Percentiles rank a stretch among this genome's conserved stretches.
These are phyloP conservation scores for Vulpes lagopus DNA, from an alignment of 2,113 vertebrate species.

Conservation along the genomic window DNA sequence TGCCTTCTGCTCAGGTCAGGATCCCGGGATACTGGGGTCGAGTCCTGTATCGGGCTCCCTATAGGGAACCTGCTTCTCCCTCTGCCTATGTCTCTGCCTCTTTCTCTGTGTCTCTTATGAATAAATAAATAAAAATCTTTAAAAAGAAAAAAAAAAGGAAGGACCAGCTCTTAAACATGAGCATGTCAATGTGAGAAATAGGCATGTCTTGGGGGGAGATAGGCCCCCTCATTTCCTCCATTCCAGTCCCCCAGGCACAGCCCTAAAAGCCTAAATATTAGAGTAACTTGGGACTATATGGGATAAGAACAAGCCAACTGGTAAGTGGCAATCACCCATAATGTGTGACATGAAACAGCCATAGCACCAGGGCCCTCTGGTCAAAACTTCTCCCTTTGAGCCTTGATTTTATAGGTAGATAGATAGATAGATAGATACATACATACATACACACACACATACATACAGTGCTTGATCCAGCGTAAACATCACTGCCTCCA, in stretches of 20 bases:
- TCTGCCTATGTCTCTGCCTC: too few relatives aligned
- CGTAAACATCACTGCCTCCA: not conserved
- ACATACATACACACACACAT: too few relatives aligned
- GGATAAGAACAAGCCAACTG: not conserved
- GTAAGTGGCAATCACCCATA: conserved; percentile 7
- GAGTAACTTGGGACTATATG: not conserved
- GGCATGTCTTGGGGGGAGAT: not conserved
- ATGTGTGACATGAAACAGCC: not conserved
- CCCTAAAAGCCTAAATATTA: not conserved
- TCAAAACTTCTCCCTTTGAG: not conserved
- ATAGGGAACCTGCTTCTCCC: too few relatives aligned
- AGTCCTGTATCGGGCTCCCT: too few relatives aligned
- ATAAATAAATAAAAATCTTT: too few relatives aligned
- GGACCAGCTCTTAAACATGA: not conserved
- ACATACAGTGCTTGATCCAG: not conserved
- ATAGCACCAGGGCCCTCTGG: not conserved
- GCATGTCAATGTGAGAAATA: conserved; percentile 32
- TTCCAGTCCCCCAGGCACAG: not conserved
- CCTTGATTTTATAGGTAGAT: not conserved
- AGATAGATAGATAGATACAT: not conserved
- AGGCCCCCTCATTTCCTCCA: not conserved
- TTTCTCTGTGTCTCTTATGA: too few relatives aligned
- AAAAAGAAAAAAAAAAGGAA: not conserved
- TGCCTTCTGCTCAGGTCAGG: too few relatives aligned
- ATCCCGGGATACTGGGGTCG: too few relatives aligned